Evolutionary conservation across 1,140 invertebrate species (phyloP).

Genomic region (Laodelphax striatellus): DNA sequence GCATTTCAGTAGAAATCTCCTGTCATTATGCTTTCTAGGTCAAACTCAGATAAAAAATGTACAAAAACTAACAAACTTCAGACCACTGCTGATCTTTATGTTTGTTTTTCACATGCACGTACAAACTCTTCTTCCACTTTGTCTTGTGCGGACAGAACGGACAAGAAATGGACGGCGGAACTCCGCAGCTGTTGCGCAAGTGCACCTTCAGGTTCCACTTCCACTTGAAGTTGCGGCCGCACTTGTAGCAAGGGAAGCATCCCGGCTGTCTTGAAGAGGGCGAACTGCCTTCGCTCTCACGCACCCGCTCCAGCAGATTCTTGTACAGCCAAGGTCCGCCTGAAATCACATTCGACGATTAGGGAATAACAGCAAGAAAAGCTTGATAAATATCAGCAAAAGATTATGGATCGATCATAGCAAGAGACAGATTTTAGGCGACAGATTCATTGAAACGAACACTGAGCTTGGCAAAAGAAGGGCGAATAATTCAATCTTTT

Average conservation of each 20-base stretch:
- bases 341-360: background rate
- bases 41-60: too few species aligned
- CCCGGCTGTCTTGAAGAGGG: background rate
- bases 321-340: background rate
- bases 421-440: too few species aligned
- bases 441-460: too few species aligned
- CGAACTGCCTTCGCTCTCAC: background rate
- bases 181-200: slow-evolving; percentile 40
- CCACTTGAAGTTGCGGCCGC: slow-evolving; percentile 19
- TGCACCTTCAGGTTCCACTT: slow-evolving; percentile 32
- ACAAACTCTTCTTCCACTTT: slow-evolving; percentile 36
- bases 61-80: too few species aligned
- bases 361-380: too few species aligned
- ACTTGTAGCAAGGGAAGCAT: slow-evolving; percentile 25
- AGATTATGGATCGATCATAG: too few species aligned
- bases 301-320: background rate
- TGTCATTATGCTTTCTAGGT: too few species aligned
- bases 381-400: too few species aligned
- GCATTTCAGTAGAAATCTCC: too few species aligned
- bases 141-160: slow-evolving; percentile 29
- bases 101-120: slow-evolving; percentile 33
- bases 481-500: too few species aligned
- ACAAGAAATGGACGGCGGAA: slow-evolving; percentile 36
- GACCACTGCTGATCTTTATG: slow-evolving; percentile 15
- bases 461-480: too few species aligned